Evolutionary conservation across 2,888 invertebrate species (phyloP).

Genomic region (Sisyra terminalis): DNA sequence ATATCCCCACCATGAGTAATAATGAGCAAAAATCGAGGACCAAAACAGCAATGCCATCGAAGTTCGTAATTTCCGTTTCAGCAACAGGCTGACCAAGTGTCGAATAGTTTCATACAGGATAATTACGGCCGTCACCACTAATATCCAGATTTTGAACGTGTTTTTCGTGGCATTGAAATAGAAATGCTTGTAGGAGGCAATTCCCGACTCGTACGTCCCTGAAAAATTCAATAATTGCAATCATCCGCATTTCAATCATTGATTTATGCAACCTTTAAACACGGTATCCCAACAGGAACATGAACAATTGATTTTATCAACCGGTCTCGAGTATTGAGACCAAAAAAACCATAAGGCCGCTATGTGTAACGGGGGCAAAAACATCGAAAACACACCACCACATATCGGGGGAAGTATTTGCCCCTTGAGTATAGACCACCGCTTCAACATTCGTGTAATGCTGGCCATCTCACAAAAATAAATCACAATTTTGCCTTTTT

Average conservation of each 20-base stretch:
- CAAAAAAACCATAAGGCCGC: constrained; percentile 44
- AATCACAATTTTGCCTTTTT: too few species aligned
- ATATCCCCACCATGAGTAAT: constrained; percentile 54
- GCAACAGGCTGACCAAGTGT: constrained; percentile 32
- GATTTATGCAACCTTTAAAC: too few species aligned
- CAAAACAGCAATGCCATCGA: constrained; percentile 45
- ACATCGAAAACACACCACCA: constrained; percentile 24
- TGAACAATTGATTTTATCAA: constrained; percentile 45
- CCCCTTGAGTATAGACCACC: neutral
- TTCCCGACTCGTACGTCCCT: constrained; percentile 52
- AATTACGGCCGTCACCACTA: constrained; percentile 38
- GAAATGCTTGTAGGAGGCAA: constrained; percentile 50
- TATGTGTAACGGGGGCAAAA: constrained; percentile 44
- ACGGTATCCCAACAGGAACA: constrained; percentile 66
- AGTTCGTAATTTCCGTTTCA: constrained; percentile 33
- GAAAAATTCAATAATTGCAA: constrained; percentile 12
- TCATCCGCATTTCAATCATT: neutral
- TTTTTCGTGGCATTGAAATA: constrained; percentile 52
- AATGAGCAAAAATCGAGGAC: constrained; percentile 46
- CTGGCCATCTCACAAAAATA: too few species aligned
- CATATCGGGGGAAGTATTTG: constrained; percentile 5
- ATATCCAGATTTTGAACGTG: constrained; percentile 46
- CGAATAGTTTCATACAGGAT: constrained; percentile 43
- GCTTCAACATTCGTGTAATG: neutral
- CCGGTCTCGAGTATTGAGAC: constrained; percentile 46